These are phyloP conservation scores for Psettodes erumei DNA, from an alignment of 2,113 vertebrate species.

Conservation along the genomic window DNA sequence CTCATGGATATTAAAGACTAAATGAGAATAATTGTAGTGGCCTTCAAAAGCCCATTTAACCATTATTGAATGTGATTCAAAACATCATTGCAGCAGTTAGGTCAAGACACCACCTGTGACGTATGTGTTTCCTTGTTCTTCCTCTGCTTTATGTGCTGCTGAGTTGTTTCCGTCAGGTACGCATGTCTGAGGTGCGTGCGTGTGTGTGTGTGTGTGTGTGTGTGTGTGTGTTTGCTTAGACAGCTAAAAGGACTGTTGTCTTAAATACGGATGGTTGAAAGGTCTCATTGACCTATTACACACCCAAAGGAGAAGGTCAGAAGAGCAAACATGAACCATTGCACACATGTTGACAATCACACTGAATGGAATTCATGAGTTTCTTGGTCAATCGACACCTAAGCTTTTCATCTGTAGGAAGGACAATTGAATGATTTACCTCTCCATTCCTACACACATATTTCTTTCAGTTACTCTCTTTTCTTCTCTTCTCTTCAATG, in stretches of 20 bases:
- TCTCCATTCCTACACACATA: not conserved
- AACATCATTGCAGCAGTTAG: conserved; percentile 6
- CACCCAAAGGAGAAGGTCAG: conserved; percentile 50
- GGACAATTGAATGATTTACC: not conserved
- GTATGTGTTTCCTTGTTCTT: not conserved
- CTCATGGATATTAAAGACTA: conserved; percentile 12
- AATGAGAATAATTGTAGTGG: conserved; percentile 41
- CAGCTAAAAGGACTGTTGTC: conserved; percentile 15
- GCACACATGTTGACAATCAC: not conserved
- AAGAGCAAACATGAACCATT: not conserved
- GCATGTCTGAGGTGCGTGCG: not conserved
- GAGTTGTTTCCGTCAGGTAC: not conserved
- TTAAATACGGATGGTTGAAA: conserved; percentile 39
- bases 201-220: too few species aligned
- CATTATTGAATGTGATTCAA: conserved; percentile 5
- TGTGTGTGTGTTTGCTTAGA: conserved; percentile 25
- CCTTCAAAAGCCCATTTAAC: conserved; percentile 42
- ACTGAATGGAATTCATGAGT: conserved; percentile 6
- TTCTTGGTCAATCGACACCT: conserved; percentile 10
- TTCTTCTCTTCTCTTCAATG: not conserved
- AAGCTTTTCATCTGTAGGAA: conserved; percentile 9
- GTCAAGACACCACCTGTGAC: not conserved
- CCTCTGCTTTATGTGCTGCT: not conserved
- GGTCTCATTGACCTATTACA: conserved; percentile 57
- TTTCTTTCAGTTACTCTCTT: not conserved